Evolutionary conservation across 2,888 invertebrate genomes (phyloP), one percentile per base, ranked within the genome.

Genomic region (Stictocephala bisonia): DNA sequence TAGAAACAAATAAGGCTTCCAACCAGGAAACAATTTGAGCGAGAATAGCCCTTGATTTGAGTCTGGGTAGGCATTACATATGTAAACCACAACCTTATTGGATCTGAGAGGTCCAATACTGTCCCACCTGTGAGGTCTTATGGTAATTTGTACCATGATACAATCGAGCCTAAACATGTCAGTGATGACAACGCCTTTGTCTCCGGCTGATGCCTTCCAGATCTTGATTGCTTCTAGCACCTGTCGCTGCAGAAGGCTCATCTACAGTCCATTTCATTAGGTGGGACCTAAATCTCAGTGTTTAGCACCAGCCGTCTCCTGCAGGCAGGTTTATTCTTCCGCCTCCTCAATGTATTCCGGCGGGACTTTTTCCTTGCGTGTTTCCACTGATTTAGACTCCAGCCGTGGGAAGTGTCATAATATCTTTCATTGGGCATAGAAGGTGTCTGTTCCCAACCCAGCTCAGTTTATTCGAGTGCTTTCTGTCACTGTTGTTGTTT

Each of bases 311-410:
- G 27, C 56, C 31, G 56, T 56, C 56, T 4, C 18, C 56, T 9
- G 24, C 18, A 27, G 56, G 56, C 56, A 56, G 56, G 56, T 56
- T 56, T 56, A 56, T 56, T 31, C 31, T 56, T 56, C 56, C 56
- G 56, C 26, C 56, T 27, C 31, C 56, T n/a, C 56, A 56, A 56
- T 56, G 56, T 56, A 56, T 56, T 56, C 56, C 31, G 29, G 13
- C 56, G n/a, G 3, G 29, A 29, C 31, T 51, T 51, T 51, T 31
- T 27, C 18, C 29, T 56, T 56, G 56, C 56, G 56, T 56, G 56
- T 56, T 56, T 18, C 29, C 56, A n/a, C 31, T 56, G 56, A 56
- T 56, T 56, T 56, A 56, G 56, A 9, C 56, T 15, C 31, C 15
- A 18, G 24, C 31, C 56, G 29, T 56, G 56, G 27, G 56, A 56